phyloP scores from a whole-genome alignment of 2,797 vertebrate genomes.

The Erethizon dorsatum region DNA sequence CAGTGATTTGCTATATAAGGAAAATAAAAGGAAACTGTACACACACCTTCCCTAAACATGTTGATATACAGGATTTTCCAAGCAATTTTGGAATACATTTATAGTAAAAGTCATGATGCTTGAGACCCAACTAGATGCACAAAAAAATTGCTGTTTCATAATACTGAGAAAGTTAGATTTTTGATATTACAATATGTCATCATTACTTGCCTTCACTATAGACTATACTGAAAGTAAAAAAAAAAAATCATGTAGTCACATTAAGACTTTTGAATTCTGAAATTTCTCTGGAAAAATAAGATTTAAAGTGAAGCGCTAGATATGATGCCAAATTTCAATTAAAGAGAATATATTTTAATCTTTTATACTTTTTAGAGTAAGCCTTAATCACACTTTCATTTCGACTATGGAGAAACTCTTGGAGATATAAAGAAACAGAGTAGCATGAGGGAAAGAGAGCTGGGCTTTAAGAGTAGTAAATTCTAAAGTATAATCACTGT shows the following conservation, averaged over 20 bases:
- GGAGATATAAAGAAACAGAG: conserved; percentile 42
- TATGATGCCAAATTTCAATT: conserved; percentile 46
- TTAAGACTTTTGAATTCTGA: conserved; percentile 48
- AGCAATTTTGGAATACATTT: conserved; percentile 23
- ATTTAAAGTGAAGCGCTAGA: conserved; percentile 34
- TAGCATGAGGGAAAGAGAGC: neutral
- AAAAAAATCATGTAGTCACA: conserved; percentile 25
- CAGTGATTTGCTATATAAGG: neutral
- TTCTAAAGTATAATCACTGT: neutral
- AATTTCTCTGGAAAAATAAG: conserved; percentile 10
- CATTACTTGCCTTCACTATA: conserved; percentile 58
- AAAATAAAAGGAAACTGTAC: conserved; percentile 56
- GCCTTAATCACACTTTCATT: neutral
- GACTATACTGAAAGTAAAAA: neutral
- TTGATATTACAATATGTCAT: conserved; percentile 50
- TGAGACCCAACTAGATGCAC: neutral
- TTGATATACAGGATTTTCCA: conserved; percentile 9
- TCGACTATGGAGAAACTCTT: neutral
- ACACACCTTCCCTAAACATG: conserved; percentile 27
- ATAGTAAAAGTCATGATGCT: neutral
- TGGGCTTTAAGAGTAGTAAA: neutral
- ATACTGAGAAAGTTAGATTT: conserved; percentile 64
- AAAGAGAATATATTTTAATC: conserved; percentile 27
- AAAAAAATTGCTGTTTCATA: neutral
- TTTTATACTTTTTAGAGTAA: conserved; percentile 32